These are phyloP conservation scores for Lissonota sp. DNA, from an alignment of 2,888 invertebrate species.

Conservation along the genomic window DNA sequence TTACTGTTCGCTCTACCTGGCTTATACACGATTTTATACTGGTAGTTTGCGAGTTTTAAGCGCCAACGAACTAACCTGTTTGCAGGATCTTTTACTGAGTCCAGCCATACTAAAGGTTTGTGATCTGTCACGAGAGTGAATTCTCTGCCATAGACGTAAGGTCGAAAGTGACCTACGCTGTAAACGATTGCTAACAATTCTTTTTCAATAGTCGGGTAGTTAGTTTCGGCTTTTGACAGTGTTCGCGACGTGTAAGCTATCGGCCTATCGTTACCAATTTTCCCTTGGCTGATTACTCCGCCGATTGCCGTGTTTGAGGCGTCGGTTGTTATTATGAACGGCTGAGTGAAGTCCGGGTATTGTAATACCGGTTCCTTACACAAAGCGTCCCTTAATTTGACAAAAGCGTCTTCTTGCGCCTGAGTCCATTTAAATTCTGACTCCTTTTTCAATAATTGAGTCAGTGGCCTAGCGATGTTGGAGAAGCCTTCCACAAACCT, in stretches of 20 bases:
- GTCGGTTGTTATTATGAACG: conserved; percentile 75
- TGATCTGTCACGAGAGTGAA: conserved; percentile 53
- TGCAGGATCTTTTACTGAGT: conserved; percentile 31
- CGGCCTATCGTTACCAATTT: conserved; percentile 71
- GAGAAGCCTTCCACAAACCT: conserved; percentile 67
- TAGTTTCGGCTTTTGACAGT: conserved; percentile 68
- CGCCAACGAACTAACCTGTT: conserved; percentile 31
- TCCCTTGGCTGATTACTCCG: conserved; percentile 72
- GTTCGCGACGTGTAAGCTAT: conserved; percentile 76
- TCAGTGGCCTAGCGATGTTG: conserved; percentile 68
- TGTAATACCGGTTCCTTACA: conserved; percentile 73
- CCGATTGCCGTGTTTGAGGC: conserved; percentile 74
- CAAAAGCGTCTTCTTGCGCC: conserved; percentile 42
- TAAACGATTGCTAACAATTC: conserved; percentile 67
- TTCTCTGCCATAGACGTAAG: conserved; percentile 47
- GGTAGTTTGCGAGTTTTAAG: conserved; percentile 24
- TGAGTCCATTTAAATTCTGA: conserved; percentile 51
- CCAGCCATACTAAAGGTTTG: conserved; percentile 45
- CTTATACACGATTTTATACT: conserved; percentile 43
- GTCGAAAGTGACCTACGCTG: conserved; percentile 40
- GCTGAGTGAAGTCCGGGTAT: conserved; percentile 77
- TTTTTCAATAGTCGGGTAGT: conserved; percentile 77
- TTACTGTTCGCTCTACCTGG: conserved; percentile 33
- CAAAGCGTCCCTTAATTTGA: conserved; percentile 25
- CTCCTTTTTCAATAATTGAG: conserved; percentile 43